These are phyloP conservation scores for Mus spretus DNA, from an alignment of 2,797 vertebrate genomes.

Conservation along the genomic window DNA sequence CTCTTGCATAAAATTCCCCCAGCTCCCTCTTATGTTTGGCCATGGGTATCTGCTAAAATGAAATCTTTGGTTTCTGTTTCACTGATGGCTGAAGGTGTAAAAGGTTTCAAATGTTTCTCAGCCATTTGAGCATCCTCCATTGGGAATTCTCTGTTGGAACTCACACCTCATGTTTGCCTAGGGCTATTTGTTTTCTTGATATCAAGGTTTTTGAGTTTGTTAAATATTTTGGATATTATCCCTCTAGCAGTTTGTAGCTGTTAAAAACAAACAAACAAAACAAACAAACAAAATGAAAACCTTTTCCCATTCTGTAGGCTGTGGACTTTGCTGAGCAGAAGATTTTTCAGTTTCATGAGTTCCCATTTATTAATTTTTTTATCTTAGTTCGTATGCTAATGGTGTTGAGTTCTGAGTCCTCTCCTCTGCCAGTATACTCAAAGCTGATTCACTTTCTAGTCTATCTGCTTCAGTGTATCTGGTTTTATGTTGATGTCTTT, in stretches of 20 bases:
- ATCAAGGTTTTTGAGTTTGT: neutral
- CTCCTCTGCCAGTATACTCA: neutral
- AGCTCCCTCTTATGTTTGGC: neutral
- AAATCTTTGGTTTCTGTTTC: neutral
- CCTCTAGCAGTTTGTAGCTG: neutral
- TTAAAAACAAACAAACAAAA: neutral
- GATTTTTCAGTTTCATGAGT: neutral
- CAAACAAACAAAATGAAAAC: too few species aligned
- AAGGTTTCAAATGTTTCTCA: neutral
- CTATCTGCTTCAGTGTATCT: neutral
- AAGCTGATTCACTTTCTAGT: neutral
- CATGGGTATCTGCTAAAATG: neutral
- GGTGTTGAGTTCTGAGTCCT: neutral
- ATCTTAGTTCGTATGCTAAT: neutral
- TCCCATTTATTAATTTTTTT: neutral
- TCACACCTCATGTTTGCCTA: neutral
- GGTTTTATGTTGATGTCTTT: neutral
- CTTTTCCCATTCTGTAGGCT: neutral
- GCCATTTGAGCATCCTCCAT: neutral
- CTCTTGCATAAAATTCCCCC: neutral
- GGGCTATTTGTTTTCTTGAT: neutral
- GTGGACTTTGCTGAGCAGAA: neutral
- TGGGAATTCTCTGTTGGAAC: neutral
- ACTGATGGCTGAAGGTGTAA: neutral
- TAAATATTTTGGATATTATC: neutral